These are phyloP conservation scores for Macheiramphus alcinus DNA, from an alignment of 2,113 vertebrate genomes.

Conservation along the genomic window DNA sequence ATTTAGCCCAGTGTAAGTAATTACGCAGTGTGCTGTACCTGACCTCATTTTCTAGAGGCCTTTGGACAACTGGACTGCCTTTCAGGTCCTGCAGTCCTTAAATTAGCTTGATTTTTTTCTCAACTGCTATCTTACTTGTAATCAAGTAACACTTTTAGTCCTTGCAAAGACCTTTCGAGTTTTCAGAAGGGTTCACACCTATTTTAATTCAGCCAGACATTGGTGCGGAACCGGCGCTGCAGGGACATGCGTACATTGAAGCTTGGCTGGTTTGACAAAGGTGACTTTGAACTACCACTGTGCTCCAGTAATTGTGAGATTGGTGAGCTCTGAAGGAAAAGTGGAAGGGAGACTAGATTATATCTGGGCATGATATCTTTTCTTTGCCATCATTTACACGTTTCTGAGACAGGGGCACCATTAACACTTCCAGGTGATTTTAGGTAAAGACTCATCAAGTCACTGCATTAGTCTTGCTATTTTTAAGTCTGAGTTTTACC, in stretches of 20 bases:
- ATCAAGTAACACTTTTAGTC: background rate
- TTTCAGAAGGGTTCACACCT: background rate
- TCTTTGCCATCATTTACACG: background rate
- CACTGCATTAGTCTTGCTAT: background rate
- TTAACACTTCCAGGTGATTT: background rate
- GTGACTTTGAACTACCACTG: conserved; percentile 28
- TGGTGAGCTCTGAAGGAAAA: background rate
- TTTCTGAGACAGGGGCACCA: background rate
- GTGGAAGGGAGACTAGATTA: background rate
- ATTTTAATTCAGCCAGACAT: background rate
- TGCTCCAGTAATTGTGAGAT: background rate
- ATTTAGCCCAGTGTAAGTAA: background rate
- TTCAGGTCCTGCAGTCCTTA: background rate
- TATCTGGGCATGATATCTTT: background rate
- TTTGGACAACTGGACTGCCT: background rate
- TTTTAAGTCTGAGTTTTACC: background rate
- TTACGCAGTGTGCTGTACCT: background rate
- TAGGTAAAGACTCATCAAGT: background rate
- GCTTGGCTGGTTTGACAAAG: background rate
- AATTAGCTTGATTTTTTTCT: background rate
- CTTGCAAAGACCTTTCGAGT: conserved; percentile 15
- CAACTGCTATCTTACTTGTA: background rate
- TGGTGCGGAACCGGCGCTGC: conserved; percentile 4
- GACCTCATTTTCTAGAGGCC: background rate
- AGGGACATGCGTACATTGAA: background rate